Evolutionary conservation across 2,113 vertebrate genomes (phyloP), one percentile per base, ranked within the genome.

Genomic region (Mormyrus iriodes): DNA sequence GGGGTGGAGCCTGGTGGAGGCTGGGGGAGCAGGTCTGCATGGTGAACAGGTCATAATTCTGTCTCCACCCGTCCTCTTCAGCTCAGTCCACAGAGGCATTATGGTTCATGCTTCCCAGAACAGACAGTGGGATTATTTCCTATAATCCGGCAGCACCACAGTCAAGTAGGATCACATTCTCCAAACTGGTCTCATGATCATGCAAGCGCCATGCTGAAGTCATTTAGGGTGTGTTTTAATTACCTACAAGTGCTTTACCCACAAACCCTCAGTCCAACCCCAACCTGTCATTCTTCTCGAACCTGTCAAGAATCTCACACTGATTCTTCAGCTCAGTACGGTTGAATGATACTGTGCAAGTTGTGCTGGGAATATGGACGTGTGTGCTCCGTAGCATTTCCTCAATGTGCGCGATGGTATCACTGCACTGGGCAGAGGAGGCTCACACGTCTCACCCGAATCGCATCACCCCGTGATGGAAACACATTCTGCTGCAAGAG

Each of bases 401-500:
- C 0, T 76, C 69, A 76, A n/a, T n/a, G n/a, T 31, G 31, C 4
- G 4, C 1, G 35, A 6, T 15, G 69, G 39, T 76, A 2, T 3
- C 27, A 27, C 27, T 0, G n/a, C 65, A 15, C 65, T 35, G 12
- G 0, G 31, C 1, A 13, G n/a, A 35, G 1, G 12, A 31, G 65
- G 27, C n/a, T 65, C 55, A 61, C 61, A 31, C 10, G 3, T 31
- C n/a, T n/a, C 27, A 19, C 46, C 44, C 24, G 10, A 48, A n/a
- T 51, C 13, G 44, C 31, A 21, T 83, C 58, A 65, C 58, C 58
- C 39, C 9, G 21, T 44, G 24, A 8, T n/a, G 44, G 21, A 85
- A 85, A 27, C 19, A 44, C 83, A 13, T 51, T 92, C 91, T 82
- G 89, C 52, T 84, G 83, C 49, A 87, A 89, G 91, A 91, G 91